These are phyloP conservation scores for Xanthorhoe spadicearia DNA, from an alignment of 2,888 invertebrate genomes.

Conservation along the genomic window DNA sequence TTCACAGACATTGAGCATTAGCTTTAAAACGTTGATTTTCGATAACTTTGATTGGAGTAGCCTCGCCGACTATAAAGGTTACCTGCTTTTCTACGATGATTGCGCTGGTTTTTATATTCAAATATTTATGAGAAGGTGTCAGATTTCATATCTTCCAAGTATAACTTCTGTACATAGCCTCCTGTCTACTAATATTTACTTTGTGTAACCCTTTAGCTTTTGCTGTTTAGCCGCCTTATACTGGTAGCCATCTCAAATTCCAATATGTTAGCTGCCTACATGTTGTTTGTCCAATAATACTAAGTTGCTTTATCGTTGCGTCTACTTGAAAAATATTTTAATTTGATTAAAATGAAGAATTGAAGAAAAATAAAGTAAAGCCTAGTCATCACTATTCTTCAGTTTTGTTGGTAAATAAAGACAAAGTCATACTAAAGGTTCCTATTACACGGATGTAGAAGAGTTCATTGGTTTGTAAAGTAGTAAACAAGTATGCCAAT, in stretches of 20 bases:
- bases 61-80: not conserved
- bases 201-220: constrained; percentile 5
- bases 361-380: too few species aligned
- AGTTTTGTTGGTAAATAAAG: not conserved
- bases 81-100: not conserved
- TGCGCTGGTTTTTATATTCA: not conserved
- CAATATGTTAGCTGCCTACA: constrained; percentile 5
- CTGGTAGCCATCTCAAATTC: constrained; percentile 10
- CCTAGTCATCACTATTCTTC: too few species aligned
- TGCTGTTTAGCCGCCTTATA: constrained; percentile 20
- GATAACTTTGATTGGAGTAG: not conserved
- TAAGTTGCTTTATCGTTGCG: not conserved
- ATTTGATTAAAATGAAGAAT: too few species aligned
- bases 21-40: not conserved
- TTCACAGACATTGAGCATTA: not conserved
- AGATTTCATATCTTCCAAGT: not conserved
- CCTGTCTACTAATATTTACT: not conserved
- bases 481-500: constrained; percentile 9
- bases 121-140: not conserved
- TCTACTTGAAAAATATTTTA: too few species aligned
- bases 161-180: not conserved
- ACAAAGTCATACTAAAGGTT: not conserved
- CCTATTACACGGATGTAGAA: not conserved
- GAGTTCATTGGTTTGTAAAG: not conserved
- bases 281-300: constrained; percentile 5